phyloP scores from a whole-genome alignment of 2,797 vertebrate genomes.

The Pseudochirops cupreus region DNA sequence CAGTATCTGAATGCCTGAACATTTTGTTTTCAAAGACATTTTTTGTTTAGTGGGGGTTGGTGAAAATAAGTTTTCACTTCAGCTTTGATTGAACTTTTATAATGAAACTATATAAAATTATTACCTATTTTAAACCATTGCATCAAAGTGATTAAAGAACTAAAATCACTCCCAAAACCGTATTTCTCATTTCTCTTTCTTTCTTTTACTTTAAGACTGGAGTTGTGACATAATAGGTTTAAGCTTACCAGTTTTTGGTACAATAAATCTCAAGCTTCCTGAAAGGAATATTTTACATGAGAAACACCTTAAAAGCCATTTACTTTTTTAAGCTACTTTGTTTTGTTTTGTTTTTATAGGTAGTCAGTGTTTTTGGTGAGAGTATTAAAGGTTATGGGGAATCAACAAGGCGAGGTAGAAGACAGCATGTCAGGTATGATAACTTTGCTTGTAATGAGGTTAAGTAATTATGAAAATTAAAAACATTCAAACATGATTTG shows the following conservation, averaged over 20 bases:
- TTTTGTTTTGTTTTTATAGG: constrained; percentile 82
- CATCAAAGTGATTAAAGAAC: not conserved
- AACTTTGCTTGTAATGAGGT: fast-evolving
- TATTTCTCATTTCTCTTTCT: not conserved
- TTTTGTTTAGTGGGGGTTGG: not conserved
- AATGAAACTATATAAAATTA: not conserved
- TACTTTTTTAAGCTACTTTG: fast-evolving
- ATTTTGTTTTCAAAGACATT: not conserved
- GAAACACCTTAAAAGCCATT: not conserved
- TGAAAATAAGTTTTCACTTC: not conserved
- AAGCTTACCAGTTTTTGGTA: not conserved
- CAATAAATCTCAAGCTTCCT: constrained; percentile 11
- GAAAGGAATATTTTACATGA: constrained; percentile 1
- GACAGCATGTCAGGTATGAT: constrained; percentile 93
- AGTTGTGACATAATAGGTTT: not conserved
- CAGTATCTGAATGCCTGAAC: not conserved
- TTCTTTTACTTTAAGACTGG: not conserved
- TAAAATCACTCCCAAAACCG: not conserved
- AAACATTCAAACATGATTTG: not conserved
- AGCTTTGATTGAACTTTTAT: not conserved
- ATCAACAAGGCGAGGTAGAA: constrained; percentile 91
- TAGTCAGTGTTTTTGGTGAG: constrained; percentile 94
- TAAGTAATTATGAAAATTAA: not conserved
- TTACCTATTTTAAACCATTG: not conserved
- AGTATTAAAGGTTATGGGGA: constrained; percentile 96